A percentile compares a stretch with the other conserved stretches of the same genome.
Evolutionary conservation across 2,113 vertebrate species (phyloP).

Genomic region (Gavialis gangeticus): DNA sequence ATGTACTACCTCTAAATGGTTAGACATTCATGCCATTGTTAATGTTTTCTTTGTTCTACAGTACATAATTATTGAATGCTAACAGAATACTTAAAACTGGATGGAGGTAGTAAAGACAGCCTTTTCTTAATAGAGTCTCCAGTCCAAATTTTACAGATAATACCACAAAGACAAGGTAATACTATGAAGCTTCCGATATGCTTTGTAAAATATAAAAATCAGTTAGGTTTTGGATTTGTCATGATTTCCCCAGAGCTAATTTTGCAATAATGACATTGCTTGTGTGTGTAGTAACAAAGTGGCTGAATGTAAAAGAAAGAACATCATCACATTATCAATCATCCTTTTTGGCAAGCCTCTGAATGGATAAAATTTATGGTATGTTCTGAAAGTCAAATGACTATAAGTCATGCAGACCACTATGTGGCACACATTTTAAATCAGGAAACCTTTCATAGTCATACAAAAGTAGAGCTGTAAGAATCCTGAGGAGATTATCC

Average conservation of each 20-base stretch:
- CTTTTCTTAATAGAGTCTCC: not conserved
- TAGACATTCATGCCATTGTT: not conserved
- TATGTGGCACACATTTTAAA: not conserved
- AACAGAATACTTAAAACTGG: slow-evolving; percentile 55
- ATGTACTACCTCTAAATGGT: not conserved
- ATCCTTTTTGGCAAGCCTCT: not conserved
- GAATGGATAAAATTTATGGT: not conserved
- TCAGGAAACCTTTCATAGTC: not conserved
- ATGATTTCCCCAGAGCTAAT: not conserved
- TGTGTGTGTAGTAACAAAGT: not conserved
- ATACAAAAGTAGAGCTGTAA: not conserved
- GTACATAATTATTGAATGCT: not conserved
- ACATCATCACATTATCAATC: not conserved
- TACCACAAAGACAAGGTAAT: not conserved
- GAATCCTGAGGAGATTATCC: too few relatives aligned
- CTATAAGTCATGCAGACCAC: not conserved
- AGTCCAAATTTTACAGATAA: not conserved
- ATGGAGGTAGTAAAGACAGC: slow-evolving; percentile 23
- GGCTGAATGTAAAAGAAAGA: not conserved
- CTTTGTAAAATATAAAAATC: not conserved
- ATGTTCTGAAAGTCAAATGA: not conserved
- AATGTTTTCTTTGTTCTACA: slow-evolving; percentile 3
- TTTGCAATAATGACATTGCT: not conserved
- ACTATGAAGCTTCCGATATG: not conserved
- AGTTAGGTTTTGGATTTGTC: not conserved